Percentiles rank a stretch among this genome's conserved stretches.
Evolutionary conservation across 1,140 invertebrate species (phyloP).

Genomic region (Mycetomoellerius zeteki): DNA sequence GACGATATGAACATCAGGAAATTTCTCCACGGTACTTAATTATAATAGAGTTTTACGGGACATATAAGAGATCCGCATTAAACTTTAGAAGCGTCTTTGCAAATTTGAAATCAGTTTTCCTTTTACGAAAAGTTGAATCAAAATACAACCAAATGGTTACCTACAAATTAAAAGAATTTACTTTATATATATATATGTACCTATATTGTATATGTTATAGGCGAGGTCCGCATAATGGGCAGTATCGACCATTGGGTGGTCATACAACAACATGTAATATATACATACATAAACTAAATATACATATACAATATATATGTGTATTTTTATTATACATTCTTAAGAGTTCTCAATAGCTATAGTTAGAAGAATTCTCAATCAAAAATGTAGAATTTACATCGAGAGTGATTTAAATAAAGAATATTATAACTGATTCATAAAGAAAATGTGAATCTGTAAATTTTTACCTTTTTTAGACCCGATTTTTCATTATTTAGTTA

Average conservation of each 20-base stretch:
- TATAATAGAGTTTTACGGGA: slow-evolving; percentile 39
- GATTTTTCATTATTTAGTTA: too few species aligned
- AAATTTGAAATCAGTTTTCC: background rate
- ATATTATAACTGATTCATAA: background rate
- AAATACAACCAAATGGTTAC: background rate
- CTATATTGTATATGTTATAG: too few species aligned
- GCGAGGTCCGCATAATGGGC: too few species aligned
- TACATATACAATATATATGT: too few species aligned
- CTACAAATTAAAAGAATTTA: slow-evolving; percentile 10
- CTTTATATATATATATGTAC: background rate
- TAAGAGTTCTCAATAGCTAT: background rate
- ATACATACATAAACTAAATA: too few species aligned
- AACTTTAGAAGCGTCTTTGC: slow-evolving; percentile 14
- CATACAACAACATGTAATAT: too few species aligned
- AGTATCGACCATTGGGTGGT: too few species aligned
- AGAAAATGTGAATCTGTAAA: background rate
- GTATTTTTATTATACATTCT: background rate
- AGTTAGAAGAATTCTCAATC: background rate
- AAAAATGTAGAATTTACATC: background rate
- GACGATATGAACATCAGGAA: slow-evolving; percentile 7
- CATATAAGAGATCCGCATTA: background rate
- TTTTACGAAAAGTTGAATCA: background rate
- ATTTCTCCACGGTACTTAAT: slow-evolving; percentile 41
- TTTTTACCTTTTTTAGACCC: too few species aligned
- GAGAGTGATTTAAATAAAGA: background rate